A percentile compares a stretch with the other conserved stretches of the same genome.
Evolutionary conservation across 2,888 invertebrate species (phyloP).

Genomic region (Cosmia pyralina): DNA sequence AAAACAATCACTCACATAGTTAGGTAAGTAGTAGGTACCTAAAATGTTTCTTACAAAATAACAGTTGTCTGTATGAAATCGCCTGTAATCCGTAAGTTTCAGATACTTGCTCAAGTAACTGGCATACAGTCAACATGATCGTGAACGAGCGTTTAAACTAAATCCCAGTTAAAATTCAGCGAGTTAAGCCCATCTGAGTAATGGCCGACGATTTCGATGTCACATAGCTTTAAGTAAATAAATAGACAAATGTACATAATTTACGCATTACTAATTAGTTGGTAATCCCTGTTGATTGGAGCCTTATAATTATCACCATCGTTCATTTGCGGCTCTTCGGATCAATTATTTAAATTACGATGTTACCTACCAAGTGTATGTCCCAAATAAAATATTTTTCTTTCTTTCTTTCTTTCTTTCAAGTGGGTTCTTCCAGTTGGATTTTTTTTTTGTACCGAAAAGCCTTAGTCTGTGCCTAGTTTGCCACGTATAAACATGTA

Average conservation of each 20-base stretch:
- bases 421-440: neutral
- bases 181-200: conserved; percentile 84
- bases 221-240: conserved; percentile 82
- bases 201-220: conserved; percentile 76
- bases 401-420: too few species aligned
- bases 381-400: too few species aligned
- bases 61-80: neutral
- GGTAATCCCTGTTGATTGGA: conserved; percentile 49
- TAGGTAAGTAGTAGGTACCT: too few species aligned
- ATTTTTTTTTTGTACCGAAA: neutral
- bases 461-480: too few species aligned
- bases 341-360: conserved; percentile 21
- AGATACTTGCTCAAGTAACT: conserved; percentile 41
- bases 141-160: conserved; percentile 71
- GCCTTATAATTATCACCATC: conserved; percentile 36
- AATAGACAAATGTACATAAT: conserved; percentile 78
- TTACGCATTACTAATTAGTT: conserved; percentile 70
- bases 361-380: neutral
- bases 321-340: conserved; percentile 14
- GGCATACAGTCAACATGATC: neutral
- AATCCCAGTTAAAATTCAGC: conserved; percentile 86
- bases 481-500: neutral
- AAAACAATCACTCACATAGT: too few species aligned
- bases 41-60: neutral
- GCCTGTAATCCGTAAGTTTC: neutral